A percentile compares a stretch with the other conserved stretches of the same genome.
phyloP scores from a whole-genome alignment of 2,113 vertebrate species.

The Lonchura striata region DNA sequence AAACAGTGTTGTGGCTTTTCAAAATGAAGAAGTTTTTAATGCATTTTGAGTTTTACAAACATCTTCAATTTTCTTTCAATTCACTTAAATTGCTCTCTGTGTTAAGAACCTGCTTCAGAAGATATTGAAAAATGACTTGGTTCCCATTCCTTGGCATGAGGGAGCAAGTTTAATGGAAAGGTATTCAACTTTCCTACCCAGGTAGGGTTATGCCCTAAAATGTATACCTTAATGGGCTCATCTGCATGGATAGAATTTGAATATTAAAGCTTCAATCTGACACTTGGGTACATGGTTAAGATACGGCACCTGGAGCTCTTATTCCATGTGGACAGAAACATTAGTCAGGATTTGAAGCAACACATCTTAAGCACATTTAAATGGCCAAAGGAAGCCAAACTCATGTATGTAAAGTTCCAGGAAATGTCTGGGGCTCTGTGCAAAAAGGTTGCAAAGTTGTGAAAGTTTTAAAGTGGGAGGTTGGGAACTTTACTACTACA shows the following conservation, averaged over 20 bases:
- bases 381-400: neutral
- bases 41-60: neutral
- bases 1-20: neutral
- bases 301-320: neutral
- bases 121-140: neutral
- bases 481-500: neutral
- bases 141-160: neutral
- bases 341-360: neutral
- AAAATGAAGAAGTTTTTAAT: neutral
- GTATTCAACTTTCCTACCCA: neutral
- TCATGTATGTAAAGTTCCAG: neutral
- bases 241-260: neutral
- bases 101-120: neutral
- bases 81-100: rapidly evolving
- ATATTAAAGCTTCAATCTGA: neutral
- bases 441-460: neutral
- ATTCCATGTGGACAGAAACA: neutral
- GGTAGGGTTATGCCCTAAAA: neutral
- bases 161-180: neutral
- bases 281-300: neutral
- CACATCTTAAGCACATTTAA: neutral
- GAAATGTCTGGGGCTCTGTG: neutral
- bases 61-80: neutral
- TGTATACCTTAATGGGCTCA: neutral
- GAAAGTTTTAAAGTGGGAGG: neutral